phyloP scores from a whole-genome alignment of 2,797 vertebrate species.

The Basileuterus tristriatus region DNA sequence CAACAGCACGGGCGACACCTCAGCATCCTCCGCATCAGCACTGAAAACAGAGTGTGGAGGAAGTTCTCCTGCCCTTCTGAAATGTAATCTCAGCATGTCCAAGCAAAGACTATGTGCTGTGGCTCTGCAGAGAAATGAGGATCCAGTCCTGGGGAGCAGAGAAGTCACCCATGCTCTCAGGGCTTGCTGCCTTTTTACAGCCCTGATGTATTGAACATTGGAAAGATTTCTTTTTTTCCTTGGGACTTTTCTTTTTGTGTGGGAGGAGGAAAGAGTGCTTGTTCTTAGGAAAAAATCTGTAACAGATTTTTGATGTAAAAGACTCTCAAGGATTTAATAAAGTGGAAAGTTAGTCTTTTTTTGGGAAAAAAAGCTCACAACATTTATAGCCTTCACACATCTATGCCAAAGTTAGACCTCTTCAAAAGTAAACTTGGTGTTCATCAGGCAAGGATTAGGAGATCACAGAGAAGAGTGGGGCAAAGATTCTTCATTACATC shows the following conservation, averaged over 20 bases:
- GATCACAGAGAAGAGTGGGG: neutral
- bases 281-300: slow-evolving; percentile 34
- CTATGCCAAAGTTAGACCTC: neutral
- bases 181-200: neutral
- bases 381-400: neutral
- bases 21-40: neutral
- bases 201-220: neutral
- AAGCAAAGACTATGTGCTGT: neutral
- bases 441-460: neutral
- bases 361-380: rapidly evolving
- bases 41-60: rapidly evolving
- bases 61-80: neutral
- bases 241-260: neutral
- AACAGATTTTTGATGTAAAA: slow-evolving; percentile 34
- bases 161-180: neutral
- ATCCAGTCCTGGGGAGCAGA: neutral
- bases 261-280: neutral
- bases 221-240: slow-evolving; percentile 46
- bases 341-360: slow-evolving; percentile 30
- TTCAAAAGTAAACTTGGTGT: neutral
- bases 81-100: neutral
- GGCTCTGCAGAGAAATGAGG: neutral
- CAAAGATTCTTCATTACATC: neutral
- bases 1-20: neutral
- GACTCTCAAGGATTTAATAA: neutral